Evolutionary conservation across 2,888 invertebrate species (phyloP).

Genomic region (Cataglyphis livida): DNA sequence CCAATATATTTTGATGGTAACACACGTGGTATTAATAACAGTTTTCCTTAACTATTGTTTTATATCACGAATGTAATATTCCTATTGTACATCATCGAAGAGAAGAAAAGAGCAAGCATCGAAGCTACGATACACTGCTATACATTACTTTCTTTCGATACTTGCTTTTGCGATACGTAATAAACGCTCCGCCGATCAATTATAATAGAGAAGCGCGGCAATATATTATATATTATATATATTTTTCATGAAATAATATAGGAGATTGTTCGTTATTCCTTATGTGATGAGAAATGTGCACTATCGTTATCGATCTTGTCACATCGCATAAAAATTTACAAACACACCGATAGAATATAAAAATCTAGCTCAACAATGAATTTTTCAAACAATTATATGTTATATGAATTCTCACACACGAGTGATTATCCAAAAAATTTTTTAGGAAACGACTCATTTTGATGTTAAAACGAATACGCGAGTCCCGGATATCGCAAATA

Average conservation of each 20-base stretch:
- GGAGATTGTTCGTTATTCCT: not conserved
- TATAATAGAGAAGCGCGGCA: slow-evolving; percentile 33
- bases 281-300: not conserved
- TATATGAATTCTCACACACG: not conserved
- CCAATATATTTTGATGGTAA: slow-evolving; percentile 24
- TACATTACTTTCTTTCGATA: slow-evolving; percentile 1
- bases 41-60: slow-evolving; percentile 43
- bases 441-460: not conserved
- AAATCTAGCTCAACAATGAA: slow-evolving; percentile 18
- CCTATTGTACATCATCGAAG: slow-evolving; percentile 26
- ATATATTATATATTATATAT: slow-evolving; percentile 14
- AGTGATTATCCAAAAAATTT: not conserved
- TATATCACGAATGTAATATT: slow-evolving; percentile 45
- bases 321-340: not conserved
- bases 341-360: not conserved
- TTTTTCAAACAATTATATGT: slow-evolving; percentile 4
- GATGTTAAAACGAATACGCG: not conserved
- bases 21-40: slow-evolving; percentile 7
- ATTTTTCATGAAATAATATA: slow-evolving; percentile 24
- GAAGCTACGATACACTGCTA: not conserved
- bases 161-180: slow-evolving; percentile 28
- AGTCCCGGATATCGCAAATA: not conserved
- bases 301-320: not conserved
- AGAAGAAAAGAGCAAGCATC: not conserved
- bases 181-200: slow-evolving; percentile 30